These are phyloP conservation scores for Hydra vulgaris DNA, from an alignment of 30 jellyfish, hydroid and myxozoan genomes.

Conservation along the genomic window DNA sequence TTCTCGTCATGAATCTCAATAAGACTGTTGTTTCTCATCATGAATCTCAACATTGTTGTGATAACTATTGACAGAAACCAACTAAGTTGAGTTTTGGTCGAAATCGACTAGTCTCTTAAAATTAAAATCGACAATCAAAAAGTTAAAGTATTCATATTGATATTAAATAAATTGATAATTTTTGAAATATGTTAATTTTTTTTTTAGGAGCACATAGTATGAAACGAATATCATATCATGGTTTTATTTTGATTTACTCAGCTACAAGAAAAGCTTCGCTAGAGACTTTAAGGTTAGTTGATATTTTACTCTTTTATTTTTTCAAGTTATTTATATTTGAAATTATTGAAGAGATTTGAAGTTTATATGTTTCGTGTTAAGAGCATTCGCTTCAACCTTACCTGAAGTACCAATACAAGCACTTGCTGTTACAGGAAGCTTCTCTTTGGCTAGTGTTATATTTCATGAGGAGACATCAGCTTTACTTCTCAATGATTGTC, in stretches of 20 bases:
- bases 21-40: too few species aligned
- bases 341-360: too few species aligned
- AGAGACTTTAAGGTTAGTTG: constrained; percentile 82
- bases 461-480: constrained; percentile 75
- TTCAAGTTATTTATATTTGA: too few species aligned
- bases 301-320: too few species aligned
- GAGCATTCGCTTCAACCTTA: constrained; percentile 75
- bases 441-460: constrained; percentile 88
- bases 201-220: constrained; percentile 77
- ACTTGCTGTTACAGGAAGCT: constrained; percentile 95
- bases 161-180: not conserved
- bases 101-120: too few species aligned
- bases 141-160: not conserved
- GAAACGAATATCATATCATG: constrained; percentile 64
- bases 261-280: constrained; percentile 93
- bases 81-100: too few species aligned
- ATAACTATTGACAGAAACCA: too few species aligned
- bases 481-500: constrained; percentile 63
- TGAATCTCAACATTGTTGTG: too few species aligned
- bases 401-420: constrained; percentile 74
- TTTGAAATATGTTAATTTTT: not conserved
- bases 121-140: too few species aligned
- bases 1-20: too few species aligned
- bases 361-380: not conserved
- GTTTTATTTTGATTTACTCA: constrained; percentile 81